Conservation (phyloP, 2,888 invertebrate species). For the Ormyrus thymus region DNA sequence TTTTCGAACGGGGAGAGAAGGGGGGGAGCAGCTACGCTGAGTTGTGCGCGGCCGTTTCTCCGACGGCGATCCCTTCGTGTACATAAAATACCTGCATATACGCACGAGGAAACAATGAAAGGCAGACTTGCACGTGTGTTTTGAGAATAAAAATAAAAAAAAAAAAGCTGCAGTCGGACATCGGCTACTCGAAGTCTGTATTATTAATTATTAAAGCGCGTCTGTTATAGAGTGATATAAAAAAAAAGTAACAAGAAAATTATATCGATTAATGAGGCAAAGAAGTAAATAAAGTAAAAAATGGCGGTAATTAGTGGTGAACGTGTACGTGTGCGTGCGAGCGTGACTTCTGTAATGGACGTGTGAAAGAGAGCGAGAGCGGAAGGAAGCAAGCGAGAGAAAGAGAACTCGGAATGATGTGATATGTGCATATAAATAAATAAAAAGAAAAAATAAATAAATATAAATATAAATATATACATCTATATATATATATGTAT, state of each 20-base stretch:
- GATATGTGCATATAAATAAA: slow-evolving; percentile 23
- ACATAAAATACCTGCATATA: slow-evolving; percentile 9
- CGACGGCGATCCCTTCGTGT: not conserved
- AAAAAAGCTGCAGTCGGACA: slow-evolving; percentile 4
- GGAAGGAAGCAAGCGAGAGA: not conserved
- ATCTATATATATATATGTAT: slow-evolving; percentile 35
- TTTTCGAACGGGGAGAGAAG: no score
- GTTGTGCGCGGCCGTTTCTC: not conserved
- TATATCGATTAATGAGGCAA: slow-evolving; percentile 9
- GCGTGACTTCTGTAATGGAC: no score
- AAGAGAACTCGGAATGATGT: slow-evolving; percentile 27
- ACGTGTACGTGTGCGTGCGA: not conserved
- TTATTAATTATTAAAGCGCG: slow-evolving; percentile 36
- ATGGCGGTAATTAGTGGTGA: slow-evolving; percentile 28
- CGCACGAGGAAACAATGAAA: not conserved
- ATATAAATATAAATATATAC: slow-evolving; percentile 24
- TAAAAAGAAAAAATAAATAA: not conserved
- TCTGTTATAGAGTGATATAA: slow-evolving; percentile 49
- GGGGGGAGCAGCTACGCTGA: no score
- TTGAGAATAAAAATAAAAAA: not conserved
- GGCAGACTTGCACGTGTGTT: slow-evolving; percentile 2
- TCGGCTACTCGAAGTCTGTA: slow-evolving; percentile 28
- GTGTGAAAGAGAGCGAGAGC: no score
- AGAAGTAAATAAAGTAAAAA: slow-evolving; percentile 17
- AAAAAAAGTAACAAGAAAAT: slow-evolving; percentile 8